Conservation (phyloP, 2,113 vertebrate genomes). For the Megaceryle maxima region DNA sequence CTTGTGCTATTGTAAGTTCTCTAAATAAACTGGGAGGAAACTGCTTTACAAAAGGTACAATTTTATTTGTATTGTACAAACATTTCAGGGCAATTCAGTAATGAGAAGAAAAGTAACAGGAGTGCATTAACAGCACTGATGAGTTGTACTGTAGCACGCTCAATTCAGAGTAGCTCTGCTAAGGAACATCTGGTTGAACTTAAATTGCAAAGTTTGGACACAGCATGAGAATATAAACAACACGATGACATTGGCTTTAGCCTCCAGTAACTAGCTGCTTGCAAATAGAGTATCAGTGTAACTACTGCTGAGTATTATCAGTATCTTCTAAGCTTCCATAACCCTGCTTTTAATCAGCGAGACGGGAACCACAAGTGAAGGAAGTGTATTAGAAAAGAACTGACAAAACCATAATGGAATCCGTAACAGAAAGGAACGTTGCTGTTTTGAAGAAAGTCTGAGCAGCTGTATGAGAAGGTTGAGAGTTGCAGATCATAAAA, state of each 20-base stretch:
- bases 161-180: not conserved
- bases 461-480: not conserved
- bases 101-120: not conserved
- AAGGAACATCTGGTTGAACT: slow-evolving; percentile 25
- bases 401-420: not conserved
- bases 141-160: not conserved
- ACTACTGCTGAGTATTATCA: not conserved
- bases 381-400: not conserved
- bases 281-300: not conserved
- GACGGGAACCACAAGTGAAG: not conserved
- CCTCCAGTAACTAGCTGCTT: not conserved
- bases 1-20: not conserved
- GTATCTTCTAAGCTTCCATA: not conserved
- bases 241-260: slow-evolving; percentile 15
- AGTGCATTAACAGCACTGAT: not conserved
- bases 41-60: not conserved
- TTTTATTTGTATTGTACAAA: not conserved
- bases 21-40: not conserved
- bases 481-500: not conserved
- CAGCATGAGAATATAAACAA: slow-evolving; percentile 16
- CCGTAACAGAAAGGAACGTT: not conserved
- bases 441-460: not conserved
- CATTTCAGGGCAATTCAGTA: not conserved
- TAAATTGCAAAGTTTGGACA: not conserved
- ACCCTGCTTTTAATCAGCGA: not conserved